Evolutionary conservation across 2,888 invertebrate species (phyloP).

Genomic region (Netelia virgata): DNA sequence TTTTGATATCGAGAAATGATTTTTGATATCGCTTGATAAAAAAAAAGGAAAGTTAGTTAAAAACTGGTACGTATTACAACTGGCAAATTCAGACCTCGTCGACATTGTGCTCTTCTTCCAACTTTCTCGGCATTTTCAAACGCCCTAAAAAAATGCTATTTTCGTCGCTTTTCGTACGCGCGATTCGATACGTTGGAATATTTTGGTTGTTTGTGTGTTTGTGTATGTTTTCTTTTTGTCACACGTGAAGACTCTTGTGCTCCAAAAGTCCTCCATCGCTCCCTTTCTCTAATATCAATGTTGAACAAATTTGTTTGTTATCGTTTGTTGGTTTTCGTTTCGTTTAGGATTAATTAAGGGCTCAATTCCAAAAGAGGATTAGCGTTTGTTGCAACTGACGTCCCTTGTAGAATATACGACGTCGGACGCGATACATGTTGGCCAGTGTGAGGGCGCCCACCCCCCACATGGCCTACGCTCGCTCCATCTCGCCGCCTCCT

Average conservation of each 20-base stretch:
- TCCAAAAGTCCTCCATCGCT: too few relatives aligned
- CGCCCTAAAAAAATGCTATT: slow-evolving; percentile 2
- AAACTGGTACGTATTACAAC: slow-evolving; percentile 1
- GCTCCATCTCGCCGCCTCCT: slow-evolving; percentile 83
- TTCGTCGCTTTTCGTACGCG: neutral
- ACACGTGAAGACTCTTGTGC: too few relatives aligned
- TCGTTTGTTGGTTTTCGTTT: neutral
- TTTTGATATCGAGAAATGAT: neutral
- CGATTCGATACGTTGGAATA: neutral
- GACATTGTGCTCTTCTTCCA: neutral
- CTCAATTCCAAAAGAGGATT: slow-evolving; percentile 84
- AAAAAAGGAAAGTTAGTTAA: neutral
- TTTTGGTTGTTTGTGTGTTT: neutral
- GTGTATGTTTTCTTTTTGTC: neutral
- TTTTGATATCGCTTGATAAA: neutral
- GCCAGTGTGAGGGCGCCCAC: slow-evolving; percentile 84
- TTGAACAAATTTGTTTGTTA: neutral
- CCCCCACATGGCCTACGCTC: slow-evolving; percentile 85
- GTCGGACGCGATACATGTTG: slow-evolving; percentile 83
- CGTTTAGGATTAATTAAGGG: slow-evolving; percentile 69
- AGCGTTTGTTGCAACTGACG: slow-evolving; percentile 83
- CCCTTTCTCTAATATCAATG: too few relatives aligned
- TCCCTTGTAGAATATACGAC: slow-evolving; percentile 83
- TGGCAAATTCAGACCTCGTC: neutral
- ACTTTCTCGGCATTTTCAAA: neutral